Evolutionary conservation across 2,888 invertebrate species (phyloP).

Genomic region (Drosophila longiperda): DNA sequence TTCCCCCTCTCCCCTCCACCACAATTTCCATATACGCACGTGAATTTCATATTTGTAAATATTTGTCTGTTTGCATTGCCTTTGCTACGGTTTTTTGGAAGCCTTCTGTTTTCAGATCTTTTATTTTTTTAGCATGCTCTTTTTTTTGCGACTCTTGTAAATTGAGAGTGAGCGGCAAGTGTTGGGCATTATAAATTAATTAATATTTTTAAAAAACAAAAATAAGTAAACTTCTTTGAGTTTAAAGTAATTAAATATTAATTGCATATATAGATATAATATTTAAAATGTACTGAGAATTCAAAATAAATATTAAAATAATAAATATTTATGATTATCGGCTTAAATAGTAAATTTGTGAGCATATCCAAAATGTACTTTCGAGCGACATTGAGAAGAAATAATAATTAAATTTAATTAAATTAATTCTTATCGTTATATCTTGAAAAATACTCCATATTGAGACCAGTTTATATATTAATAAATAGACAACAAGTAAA

Average conservation of each 20-base stretch:
- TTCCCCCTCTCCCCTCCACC: constrained; percentile 17
- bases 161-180: neutral
- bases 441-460: neutral
- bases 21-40: constrained; percentile 74
- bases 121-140: neutral
- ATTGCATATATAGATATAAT: neutral
- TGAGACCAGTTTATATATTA: neutral
- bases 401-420: too few relatives aligned
- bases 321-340: neutral
- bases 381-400: neutral
- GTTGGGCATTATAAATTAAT: neutral
- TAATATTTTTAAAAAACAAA: neutral
- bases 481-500: neutral
- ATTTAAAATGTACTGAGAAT: neutral
- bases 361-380: neutral
- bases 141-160: neutral
- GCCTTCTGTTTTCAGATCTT: neutral
- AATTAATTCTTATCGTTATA: neutral
- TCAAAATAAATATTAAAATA: neutral
- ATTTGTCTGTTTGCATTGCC: constrained; percentile 53
- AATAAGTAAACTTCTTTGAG: neutral
- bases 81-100: constrained; percentile 1
- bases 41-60: constrained; percentile 67
- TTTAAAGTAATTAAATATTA: neutral
- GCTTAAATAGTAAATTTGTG: neutral